Evolutionary conservation across 2,888 invertebrate species (phyloP).

Genomic region (Malthinus seriepunctatus): DNA sequence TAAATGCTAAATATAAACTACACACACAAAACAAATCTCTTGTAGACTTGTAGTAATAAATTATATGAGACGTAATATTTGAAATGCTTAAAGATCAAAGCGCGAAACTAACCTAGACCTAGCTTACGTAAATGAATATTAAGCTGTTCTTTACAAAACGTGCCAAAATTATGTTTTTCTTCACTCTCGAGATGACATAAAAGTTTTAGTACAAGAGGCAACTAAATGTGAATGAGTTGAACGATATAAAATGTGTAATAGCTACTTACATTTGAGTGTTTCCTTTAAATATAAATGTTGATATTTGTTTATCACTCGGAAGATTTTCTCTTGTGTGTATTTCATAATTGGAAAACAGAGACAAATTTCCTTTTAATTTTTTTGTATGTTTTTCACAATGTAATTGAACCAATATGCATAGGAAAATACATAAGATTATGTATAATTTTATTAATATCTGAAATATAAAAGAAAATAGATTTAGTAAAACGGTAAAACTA

Average conservation of each 20-base stretch:
- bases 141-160: constrained; percentile 1
- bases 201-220: too few species aligned
- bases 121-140: constrained; percentile 17
- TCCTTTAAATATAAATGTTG: constrained; percentile 43
- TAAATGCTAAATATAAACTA: neutral
- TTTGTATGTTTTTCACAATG: constrained; percentile 28
- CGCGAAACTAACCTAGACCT: constrained; percentile 19
- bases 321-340: constrained; percentile 35
- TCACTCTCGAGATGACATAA: neutral
- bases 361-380: constrained; percentile 27
- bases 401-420: constrained; percentile 12
- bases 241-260: neutral
- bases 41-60: neutral
- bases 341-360: constrained; percentile 34
- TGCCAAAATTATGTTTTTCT: constrained; percentile 6
- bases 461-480: neutral
- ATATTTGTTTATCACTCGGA: constrained; percentile 48
- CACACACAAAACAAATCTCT: neutral
- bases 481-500: too few species aligned
- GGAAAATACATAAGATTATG: neutral
- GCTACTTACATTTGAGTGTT: constrained; percentile 45
- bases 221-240: too few species aligned
- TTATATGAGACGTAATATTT: constrained; percentile 1
- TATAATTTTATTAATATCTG: neutral
- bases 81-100: constrained; percentile 8